phyloP scores from a whole-genome alignment of 1,140 invertebrate genomes.

The Drosophila elegans region DNA sequence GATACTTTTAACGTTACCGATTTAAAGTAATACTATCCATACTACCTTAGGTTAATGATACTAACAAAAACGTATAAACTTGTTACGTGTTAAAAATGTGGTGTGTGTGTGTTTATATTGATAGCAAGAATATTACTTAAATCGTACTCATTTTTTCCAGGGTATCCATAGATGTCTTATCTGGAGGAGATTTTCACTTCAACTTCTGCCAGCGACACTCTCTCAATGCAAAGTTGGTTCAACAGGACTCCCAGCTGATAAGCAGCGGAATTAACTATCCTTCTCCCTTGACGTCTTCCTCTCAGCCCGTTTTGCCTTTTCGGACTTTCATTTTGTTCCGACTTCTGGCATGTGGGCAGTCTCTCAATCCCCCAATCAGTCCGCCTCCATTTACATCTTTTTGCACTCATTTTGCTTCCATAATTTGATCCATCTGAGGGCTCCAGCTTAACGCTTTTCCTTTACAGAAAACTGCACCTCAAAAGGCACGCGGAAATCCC shows the following conservation, averaged over 20 bases:
- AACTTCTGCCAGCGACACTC: conserved; percentile 36
- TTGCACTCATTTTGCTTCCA: conserved; percentile 28
- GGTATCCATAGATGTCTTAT: not conserved
- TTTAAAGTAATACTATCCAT: too few species aligned
- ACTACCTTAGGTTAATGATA: too few species aligned
- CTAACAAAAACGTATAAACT: too few species aligned
- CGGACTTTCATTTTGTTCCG: not conserved
- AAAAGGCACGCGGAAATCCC: conserved; percentile 22
- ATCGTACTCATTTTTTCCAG: not conserved
- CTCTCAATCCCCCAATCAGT: conserved; percentile 6
- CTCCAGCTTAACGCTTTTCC: conserved; percentile 5
- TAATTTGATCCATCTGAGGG: conserved; percentile 38
- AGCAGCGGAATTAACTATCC: conserved; percentile 50
- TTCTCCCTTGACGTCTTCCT: not conserved
- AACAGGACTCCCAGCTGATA: conserved; percentile 41
- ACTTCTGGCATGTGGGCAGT: conserved; percentile 39
- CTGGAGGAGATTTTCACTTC: conserved; percentile 1
- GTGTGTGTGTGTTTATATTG: too few species aligned
- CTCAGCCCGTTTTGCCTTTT: not conserved
- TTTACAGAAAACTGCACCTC: conserved; percentile 28
- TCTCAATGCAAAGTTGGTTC: conserved; percentile 46
- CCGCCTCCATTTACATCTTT: conserved; percentile 7
- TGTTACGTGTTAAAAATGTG: too few species aligned
- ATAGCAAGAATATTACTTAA: too few species aligned
- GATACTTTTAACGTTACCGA: too few species aligned